Evolutionary conservation across 2,113 vertebrate genomes (phyloP).

Genomic region (Drymodes brunneopygia): DNA sequence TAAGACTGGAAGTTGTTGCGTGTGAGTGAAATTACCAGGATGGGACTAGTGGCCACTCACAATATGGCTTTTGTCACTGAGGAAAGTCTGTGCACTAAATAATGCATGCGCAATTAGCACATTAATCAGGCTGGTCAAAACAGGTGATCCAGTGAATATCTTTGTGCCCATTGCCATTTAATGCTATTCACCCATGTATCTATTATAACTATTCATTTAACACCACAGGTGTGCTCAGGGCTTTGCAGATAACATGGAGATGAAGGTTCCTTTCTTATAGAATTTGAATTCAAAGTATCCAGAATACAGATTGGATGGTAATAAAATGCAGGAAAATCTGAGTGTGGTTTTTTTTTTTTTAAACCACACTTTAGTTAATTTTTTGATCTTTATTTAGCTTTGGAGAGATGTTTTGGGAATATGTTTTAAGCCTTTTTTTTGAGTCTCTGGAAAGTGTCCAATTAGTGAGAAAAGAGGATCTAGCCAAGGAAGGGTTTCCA

Average conservation of each 20-base stretch:
- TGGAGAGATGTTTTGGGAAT: slow-evolving; percentile 4
- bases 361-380: not conserved
- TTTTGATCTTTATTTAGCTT: slow-evolving; percentile 23
- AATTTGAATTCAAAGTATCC: not conserved
- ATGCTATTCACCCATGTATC: slow-evolving; percentile 12
- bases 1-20: not conserved
- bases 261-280: not conserved
- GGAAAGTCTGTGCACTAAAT: slow-evolving; percentile 8
- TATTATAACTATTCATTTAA: slow-evolving; percentile 3
- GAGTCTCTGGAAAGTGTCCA: not conserved
- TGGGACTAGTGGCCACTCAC: not conserved
- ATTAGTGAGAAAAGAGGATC: not conserved
- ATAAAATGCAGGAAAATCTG: not conserved
- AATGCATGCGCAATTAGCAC: slow-evolving; percentile 15
- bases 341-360: not conserved
- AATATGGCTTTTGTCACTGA: slow-evolving; percentile 41
- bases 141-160: slow-evolving; percentile 38
- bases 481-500: not conserved
- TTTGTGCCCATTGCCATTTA: slow-evolving; percentile 30
- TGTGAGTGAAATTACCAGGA: not conserved
- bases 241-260: not conserved
- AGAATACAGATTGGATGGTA: not conserved
- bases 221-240: slow-evolving; percentile 36
- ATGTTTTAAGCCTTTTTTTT: not conserved
- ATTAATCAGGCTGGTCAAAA: slow-evolving; percentile 17